Percentiles rank a stretch among this genome's conserved stretches.
These are phyloP conservation scores for Theonella swinhoei DNA, from an alignment of 37 sponge, comb jelly and placozoan genomes.

Conservation along the genomic window DNA sequence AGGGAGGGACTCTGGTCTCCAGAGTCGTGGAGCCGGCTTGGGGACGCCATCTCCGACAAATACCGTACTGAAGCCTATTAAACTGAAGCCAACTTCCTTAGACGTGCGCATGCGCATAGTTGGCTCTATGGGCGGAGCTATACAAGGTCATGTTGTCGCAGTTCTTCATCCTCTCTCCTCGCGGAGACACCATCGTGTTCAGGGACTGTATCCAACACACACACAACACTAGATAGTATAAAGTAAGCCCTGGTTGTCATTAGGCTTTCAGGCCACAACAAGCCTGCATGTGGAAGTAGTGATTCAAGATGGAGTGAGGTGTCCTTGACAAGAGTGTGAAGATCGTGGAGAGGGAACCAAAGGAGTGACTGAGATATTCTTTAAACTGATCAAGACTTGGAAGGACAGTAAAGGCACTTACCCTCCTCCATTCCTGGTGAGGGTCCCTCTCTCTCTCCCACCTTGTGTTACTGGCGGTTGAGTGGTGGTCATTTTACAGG, in stretches of 20 bases:
- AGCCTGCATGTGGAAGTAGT: too few species aligned
- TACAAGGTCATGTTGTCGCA: slow-evolving; percentile 77
- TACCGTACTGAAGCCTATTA: too few species aligned
- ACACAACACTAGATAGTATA: too few species aligned
- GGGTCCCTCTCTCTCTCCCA: neutral
- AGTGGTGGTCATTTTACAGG: slow-evolving; percentile 7
- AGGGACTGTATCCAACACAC: slow-evolving; percentile 94
- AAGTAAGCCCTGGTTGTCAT: too few species aligned
- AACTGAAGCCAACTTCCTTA: too few species aligned
- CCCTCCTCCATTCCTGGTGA: slow-evolving; percentile 86
- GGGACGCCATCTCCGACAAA: too few species aligned
- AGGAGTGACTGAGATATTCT: slow-evolving; percentile 78
- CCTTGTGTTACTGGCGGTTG: neutral
- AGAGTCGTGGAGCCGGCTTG: too few species aligned
- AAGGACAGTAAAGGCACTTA: slow-evolving; percentile 75
- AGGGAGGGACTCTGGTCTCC: too few species aligned
- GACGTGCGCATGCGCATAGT: neutral
- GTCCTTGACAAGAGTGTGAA: too few species aligned
- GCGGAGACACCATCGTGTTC: slow-evolving; percentile 92
- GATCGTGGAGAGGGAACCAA: slow-evolving; percentile 75
- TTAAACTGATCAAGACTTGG: slow-evolving; percentile 79
- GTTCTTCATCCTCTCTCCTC: slow-evolving; percentile 90
- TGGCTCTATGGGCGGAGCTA: neutral
- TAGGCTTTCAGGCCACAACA: too few species aligned
- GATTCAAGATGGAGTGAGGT: too few species aligned